Base-by-base conservation (phyloP, 1,140 invertebrate genomes). In the Philotrypesis tridentata region DNA sequence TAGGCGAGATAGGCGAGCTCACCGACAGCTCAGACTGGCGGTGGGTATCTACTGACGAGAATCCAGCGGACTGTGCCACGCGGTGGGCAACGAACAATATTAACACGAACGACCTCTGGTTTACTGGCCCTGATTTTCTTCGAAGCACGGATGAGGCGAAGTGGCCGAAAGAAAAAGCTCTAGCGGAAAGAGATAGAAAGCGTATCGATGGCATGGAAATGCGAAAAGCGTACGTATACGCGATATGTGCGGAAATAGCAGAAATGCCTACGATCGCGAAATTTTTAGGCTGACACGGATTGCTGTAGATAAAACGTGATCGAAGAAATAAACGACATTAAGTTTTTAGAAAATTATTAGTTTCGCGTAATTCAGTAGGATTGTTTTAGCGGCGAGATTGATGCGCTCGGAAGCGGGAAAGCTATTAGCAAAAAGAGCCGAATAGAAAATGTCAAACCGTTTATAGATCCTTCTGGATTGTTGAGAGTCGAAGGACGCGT, bases 211-310 rank as follows among this genome's bases (percentile, higher is more conserved):
- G 3, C 11, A 60, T 74, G 11, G 72, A 74, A n/a, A 4, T 8
- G 17, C 23, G 48, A 21, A 55, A 55, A 60, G 48, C 29, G n/a
- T 21, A 11, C 40, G 27, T 74, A n/a, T 55, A 21, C 11, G n/a
- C 61, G 88, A 84, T 1, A 75, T 88, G 40, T 75, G 84, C 40
- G n/a, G n/a, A n/a, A n/a, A n/a, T n/a, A 78, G 87, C 0, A 85
- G 77, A 37, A 83, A 85, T n/a, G 80, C 63, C 71, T 27, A 87
- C 65, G 40, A 84, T 1, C 61, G 70, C 5, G 79, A 84, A 74
- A 83, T 85, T 76, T 14, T 83, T n/a, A 83, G 82, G 78, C 60
- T 70, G 63, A 85, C 65, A 61, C 55, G 31, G 14, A 5, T 8
- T 31, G 23, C 8, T 72, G 6, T n/a, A n/a, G n/a, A n/a, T n/a